Percentiles rank a stretch among this genome's conserved stretches.
Conservation (phyloP, 1,140 invertebrate genomes). For the Drosophila insularis region DNA sequence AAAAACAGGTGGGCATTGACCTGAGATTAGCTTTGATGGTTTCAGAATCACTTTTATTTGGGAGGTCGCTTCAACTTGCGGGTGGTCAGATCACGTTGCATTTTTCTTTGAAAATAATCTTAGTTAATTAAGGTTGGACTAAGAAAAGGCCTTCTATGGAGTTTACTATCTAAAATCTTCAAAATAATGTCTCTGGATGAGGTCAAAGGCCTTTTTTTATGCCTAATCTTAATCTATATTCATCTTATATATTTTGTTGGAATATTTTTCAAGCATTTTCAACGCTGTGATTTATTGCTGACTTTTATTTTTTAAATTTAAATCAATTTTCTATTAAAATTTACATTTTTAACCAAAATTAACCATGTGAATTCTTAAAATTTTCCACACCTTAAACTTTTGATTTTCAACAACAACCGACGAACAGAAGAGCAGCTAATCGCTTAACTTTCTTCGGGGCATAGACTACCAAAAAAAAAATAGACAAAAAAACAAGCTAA, state of each 20-base stretch:
- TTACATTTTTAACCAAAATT: neutral
- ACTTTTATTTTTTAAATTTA: neutral
- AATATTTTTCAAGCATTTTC: neutral
- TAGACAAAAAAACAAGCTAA: neutral
- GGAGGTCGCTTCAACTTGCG: neutral
- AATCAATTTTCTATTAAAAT: neutral
- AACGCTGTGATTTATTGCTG: neutral
- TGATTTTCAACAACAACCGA: neutral
- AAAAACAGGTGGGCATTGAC: neutral
- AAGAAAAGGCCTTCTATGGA: neutral
- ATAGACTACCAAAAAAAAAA: constrained; percentile 10
- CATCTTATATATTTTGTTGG: neutral
- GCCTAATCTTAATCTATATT: neutral
- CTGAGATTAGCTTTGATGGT: neutral
- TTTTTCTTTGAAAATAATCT: neutral
- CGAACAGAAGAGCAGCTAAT: neutral
- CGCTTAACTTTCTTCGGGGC: constrained; percentile 56
- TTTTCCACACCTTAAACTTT: neutral
- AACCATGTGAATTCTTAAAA: neutral
- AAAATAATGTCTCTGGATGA: neutral
- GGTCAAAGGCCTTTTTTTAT: neutral
- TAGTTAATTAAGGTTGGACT: neutral
- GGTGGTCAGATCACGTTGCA: neutral
- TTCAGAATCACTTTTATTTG: no score
- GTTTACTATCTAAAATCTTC: constrained; percentile 17